Evolutionary conservation across 2,113 vertebrate genomes (phyloP), one percentile per base, ranked within the genome.

Genomic region (Astur gentilis): DNA sequence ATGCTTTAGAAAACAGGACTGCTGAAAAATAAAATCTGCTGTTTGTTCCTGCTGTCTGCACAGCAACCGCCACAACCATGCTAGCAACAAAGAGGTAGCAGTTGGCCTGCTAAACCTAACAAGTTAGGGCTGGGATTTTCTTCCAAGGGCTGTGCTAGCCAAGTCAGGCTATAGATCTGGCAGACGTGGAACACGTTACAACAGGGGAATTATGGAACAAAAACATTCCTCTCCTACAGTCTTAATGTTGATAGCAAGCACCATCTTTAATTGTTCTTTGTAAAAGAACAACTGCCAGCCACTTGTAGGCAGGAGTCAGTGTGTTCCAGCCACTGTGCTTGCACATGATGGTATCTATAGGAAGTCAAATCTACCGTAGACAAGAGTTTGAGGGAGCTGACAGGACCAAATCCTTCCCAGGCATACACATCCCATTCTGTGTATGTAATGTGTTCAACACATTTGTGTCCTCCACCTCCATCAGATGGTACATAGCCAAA

Each of bases 111-210:
- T 12, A 5, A 75, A 45, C 50, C 65, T 31, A 7, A 45, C 60
- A 3, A 83, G 89, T 44, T 13, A 27, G 66, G 82, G 88, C 89
- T 90, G 89, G 77, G 89, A 22, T 61, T 45, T 16, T 26, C 80
- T 91, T 78, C 72, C 94, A 36, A 38, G 49, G 54, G n/a, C 29
- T 55, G 55, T 0, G 36, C 96, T 93, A 45, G 96, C 94, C 95
- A 83, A 96, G 61, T 4, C 17, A 6, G 58, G 29, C 84, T 90
- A 5, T 2, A 52, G 84, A 82, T 50, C 49, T 76, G 90, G 66
- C 7, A 21, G 71, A 25, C 18, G 44, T 17, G 31, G 70, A 83
- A 26, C 92, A 23, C 5, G 78, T 65, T 62, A n/a, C 57, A 42
- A 79, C 87, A 82, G 17, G 23, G 80, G 87, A 69, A 82, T 69